Percentiles rank a stretch among this genome's conserved stretches.
Evolutionary conservation across 2,113 vertebrate species (phyloP).

Genomic region (Chlamydotis undulata): DNA sequence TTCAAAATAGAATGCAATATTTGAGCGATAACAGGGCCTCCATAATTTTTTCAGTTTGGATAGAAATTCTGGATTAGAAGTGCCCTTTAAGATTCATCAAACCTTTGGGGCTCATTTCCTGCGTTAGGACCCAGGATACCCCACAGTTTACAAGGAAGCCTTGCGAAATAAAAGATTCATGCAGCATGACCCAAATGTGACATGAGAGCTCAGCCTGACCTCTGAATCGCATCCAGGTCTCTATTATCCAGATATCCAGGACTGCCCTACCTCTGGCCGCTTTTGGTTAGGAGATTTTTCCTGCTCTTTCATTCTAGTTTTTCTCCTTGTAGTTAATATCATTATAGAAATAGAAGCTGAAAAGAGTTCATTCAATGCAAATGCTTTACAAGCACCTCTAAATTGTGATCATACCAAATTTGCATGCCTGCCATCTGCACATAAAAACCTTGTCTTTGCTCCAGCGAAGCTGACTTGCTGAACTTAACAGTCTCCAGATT

Average conservation of each 20-base stretch:
- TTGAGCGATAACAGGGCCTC: neutral
- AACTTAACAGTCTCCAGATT: neutral
- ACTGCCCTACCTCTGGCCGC: neutral
- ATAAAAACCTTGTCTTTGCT: conserved; percentile 17
- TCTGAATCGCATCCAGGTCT: neutral
- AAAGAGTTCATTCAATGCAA: neutral
- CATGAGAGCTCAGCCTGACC: neutral
- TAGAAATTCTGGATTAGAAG: neutral
- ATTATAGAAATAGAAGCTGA: neutral
- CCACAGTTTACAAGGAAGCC: neutral
- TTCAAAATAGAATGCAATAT: neutral
- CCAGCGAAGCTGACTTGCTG: conserved; percentile 2
- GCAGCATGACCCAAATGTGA: neutral
- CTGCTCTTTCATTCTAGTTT: neutral
- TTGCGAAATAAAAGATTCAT: neutral
- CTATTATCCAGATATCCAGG: neutral
- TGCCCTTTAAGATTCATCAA: neutral
- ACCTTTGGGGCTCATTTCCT: neutral
- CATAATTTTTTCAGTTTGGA: neutral
- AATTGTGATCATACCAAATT: conserved; percentile 41
- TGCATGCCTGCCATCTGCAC: conserved; percentile 54
- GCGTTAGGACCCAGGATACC: neutral
- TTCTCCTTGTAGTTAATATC: neutral
- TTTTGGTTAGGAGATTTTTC: neutral
- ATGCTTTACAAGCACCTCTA: conserved; percentile 36